Conservation (phyloP, 2,113 vertebrate genomes). For the Dasyurus viverrinus region DNA sequence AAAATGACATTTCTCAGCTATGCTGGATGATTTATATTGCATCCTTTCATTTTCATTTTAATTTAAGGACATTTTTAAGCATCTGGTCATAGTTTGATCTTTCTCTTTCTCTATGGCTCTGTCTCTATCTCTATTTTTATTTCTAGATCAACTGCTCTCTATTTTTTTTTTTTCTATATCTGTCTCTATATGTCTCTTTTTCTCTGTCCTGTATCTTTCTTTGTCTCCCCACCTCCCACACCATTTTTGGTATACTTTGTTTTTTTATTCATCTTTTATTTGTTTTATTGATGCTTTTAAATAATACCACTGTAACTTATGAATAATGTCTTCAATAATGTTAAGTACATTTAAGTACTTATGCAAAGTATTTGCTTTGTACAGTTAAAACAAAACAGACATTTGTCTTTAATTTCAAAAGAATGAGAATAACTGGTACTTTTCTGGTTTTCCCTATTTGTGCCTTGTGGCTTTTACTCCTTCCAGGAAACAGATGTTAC, state of each 20-base stretch:
- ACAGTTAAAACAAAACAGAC: not conserved
- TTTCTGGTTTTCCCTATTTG: conserved; percentile 2
- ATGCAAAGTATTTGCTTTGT: not conserved
- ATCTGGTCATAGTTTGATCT: not conserved
- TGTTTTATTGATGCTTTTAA: not conserved
- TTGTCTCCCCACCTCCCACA: not conserved
- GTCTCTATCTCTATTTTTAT: not conserved
- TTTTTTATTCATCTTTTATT: not conserved
- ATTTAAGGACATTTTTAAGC: not conserved
- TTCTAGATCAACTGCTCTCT: not conserved
- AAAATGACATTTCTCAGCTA: conserved; percentile 32
- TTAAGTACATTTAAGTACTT: not conserved
- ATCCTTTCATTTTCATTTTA: not conserved
- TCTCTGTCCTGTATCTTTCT: not conserved
- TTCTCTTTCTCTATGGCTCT: not conserved
- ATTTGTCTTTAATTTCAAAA: conserved; percentile 35
- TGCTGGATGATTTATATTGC: not conserved
- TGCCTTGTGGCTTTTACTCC: not conserved
- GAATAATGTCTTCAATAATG: not conserved
- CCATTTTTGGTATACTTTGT: not conserved
- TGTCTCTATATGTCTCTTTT: no score
- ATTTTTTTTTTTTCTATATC: not conserved
- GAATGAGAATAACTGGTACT: conserved; percentile 35
- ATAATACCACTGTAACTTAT: not conserved
- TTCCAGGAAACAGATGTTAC: conserved; percentile 26